Base-by-base conservation (phyloP, 2,797 vertebrate species). In the Todus mexicanus region DNA sequence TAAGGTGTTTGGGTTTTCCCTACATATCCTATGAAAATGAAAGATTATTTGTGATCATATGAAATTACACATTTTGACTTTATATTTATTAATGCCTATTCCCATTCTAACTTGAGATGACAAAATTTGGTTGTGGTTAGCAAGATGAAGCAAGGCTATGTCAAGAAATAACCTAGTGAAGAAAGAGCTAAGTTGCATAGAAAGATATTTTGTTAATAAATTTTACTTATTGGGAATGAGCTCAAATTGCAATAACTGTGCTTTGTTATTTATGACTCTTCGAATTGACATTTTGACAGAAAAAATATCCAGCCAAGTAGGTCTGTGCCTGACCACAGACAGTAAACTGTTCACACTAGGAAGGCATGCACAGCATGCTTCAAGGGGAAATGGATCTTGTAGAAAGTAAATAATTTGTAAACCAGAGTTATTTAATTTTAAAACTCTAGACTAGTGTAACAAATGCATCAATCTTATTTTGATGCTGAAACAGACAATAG, bases 321-420 rank as follows among this genome's bases (percentile, higher is more conserved):
- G 56, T 81, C 87, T 84, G 61, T 91, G 89, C 76, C 90, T 95
- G 90, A 89, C 95, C 94, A 84, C 57, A 94, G 93, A 87, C 78
- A 80, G 75, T 81, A 86, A 93, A 66, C 72, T 59, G 65, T 66
- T 91, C 92, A 68, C 91, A 57, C 77, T 71, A 91, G 94, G 93
- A 95, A 90, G 84, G 73, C 88, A 80, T 77, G 90, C 92, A 90
- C 84, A 94, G 95, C 25, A 22, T 89, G 94, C 87, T 95, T 90
- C 69, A 88, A 87, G 94, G 83, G 91, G 75, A 91, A 97, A 87
- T 93, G 87, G 94, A 56, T 94, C 87, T 93, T 63, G 89, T 75
- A 73, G 94, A 96, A 96, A 96, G 88, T 79, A 97, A 97, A 97
- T 93, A 94, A 95, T 87, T 94, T 87, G 78, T 93, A 96, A 96